A percentile compares a stretch with the other conserved stretches of the same genome.
These are phyloP conservation scores for Nysson spinosus DNA, from an alignment of 2,888 invertebrate species.

Conservation along the genomic window DNA sequence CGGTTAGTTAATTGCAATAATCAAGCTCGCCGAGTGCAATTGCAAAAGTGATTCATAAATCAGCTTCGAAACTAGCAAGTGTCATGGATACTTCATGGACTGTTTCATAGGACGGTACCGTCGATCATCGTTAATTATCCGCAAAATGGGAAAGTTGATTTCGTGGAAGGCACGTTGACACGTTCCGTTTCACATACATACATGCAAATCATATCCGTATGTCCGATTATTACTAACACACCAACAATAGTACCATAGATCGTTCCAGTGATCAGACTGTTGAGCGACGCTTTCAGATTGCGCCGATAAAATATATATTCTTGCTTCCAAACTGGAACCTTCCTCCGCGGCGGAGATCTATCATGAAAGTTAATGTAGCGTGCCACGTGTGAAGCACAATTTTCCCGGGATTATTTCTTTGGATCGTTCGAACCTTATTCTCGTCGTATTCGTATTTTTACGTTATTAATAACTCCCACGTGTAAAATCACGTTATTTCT, in stretches of 20 bases:
- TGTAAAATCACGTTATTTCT: no score
- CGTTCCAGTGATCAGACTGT: conserved; percentile 25
- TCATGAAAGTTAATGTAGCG: conserved; percentile 57
- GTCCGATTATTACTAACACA: neutral
- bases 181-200: neutral
- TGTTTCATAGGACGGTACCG: conserved; percentile 12
- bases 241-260: neutral
- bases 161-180: conserved; percentile 11
- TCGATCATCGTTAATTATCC: conserved; percentile 51
- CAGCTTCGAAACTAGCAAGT: no score
- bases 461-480: no score
- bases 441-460: no score
- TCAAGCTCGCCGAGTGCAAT: conserved; percentile 23
- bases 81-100: neutral
- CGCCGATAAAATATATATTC: conserved; percentile 53
- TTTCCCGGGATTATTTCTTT: no score
- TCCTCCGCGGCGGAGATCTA: conserved; percentile 32
- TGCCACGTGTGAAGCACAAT: no score
- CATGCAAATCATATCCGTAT: neutral
- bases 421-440: no score
- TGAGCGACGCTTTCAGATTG: conserved; percentile 23
- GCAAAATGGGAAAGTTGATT: conserved; percentile 17
- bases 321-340: conserved; percentile 17
- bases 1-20: conserved; percentile 7
- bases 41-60: conserved; percentile 11